Evolutionary conservation across 2,113 vertebrate species (phyloP).

Genomic region (Panthera uncia): DNA sequence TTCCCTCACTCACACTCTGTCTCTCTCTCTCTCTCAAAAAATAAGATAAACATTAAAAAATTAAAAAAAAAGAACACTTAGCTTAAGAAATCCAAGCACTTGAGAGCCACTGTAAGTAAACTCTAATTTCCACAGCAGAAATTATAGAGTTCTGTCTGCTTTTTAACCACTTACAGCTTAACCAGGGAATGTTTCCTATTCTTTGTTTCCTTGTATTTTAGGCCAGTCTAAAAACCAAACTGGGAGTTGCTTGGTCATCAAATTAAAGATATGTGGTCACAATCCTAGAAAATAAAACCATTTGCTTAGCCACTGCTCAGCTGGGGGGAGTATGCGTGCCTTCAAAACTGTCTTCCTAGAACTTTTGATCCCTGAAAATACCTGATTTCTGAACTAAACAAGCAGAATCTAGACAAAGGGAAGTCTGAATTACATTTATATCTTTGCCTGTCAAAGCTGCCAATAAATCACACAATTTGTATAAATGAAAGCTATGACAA

Average conservation of each 20-base stretch:
- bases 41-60: too few relatives aligned
- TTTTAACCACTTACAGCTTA: background rate
- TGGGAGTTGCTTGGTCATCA: background rate
- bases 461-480: background rate
- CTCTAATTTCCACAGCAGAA: background rate
- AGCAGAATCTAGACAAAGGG: background rate
- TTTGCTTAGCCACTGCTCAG: background rate
- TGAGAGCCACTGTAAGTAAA: background rate
- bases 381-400: background rate
- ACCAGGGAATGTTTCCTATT: background rate
- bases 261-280: background rate
- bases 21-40: too few relatives aligned
- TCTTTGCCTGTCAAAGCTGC: background rate
- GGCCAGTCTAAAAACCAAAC: background rate
- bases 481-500: background rate
- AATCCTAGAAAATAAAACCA: background rate
- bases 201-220: constrained; percentile 33
- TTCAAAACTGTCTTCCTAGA: background rate
- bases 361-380: background rate
- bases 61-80: too few relatives aligned
- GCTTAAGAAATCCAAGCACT: background rate
- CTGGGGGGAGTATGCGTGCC: background rate
- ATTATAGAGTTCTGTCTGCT: background rate
- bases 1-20: too few relatives aligned
- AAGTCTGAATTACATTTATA: background rate